Evolutionary conservation across 2,113 vertebrate genomes (phyloP), one percentile per base, ranked within the genome.

Genomic region (Catagonus wagneri): DNA sequence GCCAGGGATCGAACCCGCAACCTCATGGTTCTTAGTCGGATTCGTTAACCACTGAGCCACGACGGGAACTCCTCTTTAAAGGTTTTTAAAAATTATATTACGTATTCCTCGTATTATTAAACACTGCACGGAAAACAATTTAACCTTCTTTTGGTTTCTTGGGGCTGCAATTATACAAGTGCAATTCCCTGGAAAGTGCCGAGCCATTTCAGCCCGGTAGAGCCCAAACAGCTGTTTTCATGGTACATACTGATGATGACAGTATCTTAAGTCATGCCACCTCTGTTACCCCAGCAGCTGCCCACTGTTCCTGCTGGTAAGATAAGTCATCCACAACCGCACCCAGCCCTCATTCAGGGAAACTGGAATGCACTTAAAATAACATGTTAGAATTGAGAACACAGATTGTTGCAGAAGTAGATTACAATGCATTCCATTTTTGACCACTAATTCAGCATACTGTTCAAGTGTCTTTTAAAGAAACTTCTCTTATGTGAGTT

Each of bases 371-470:
- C 39, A 94, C 72, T 93, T 83, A 74, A 88, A 86, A 58, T 27
- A 76, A 93, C 17, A 66, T 2, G 32, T 22, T 58, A 83, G 61
- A 83, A 52, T 4, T 76, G n/a, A 91, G 69, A 90, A 76, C 44
- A 72, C 6, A 75, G n/a, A n/a, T 15, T 76, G 61, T 95, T 91
- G 93, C 29, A 81, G 32, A 93, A 91, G n/a, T 13, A 95, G 25
- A 94, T 36, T 25, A 75, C 39, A 75, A 58, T 44, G 65, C n/a
- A 72, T 34, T 93, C 22, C 32, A 68, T 80, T 83, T 90, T 2
- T 79, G 14, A 95, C n/a, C n/a, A 80, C 34, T 60, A 86, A 96
- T n/a, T 66, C 50, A 71, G 36, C 17, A 87, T 58, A 76, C 81
- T 60, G 76, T 90, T 60, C 39, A 63, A 83, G n/a, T 81, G 16